Base-by-base conservation (phyloP, 2,797 vertebrate genomes). In the Gobionotothen gibberifrons region DNA sequence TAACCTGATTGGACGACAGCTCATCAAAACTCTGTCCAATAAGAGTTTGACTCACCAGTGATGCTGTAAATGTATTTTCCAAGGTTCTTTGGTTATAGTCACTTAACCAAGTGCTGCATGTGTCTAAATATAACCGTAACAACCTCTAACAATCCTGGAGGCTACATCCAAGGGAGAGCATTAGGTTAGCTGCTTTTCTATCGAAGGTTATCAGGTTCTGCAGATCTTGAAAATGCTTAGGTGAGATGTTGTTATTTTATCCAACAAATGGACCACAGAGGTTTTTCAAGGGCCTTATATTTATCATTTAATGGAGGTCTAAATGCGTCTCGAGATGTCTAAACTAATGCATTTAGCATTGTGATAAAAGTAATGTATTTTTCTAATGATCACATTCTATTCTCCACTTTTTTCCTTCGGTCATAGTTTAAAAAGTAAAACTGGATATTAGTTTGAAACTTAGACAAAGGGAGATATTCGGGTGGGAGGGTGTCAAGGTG, bases 1-100 rank as follows among this genome's bases (percentile, higher is more conserved):
- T 32, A 21, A 73, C 85, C 66, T 76, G 71, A 57, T 43, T 49
- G 29, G 52, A 15, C 67, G 80, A 73, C 65, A 15, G 59, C 19
- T 48, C 62, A 68, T 84, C 17, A 76, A 72, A 76, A 61, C 36
- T 69, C 39, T 9, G 36, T 36, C 8, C 42, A 5, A 49, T 42
- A 7, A 59, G n/a, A 32, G 7, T 54, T 29, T 32, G 32, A 5
- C 19, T 53, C 32, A 49, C 42, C 49, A 56, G 19, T 32, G 14
- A 54, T 19, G 3, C 9, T 17, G 26, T 36, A 7, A 36, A 36
- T 9, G 32, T 6, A 7, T 36, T 36, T 36, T 36, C 32, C 7
- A 36, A 36, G 32, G 0, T 42, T 19, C 39, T 58, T 43, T 58
- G 3, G 32, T 8, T 36, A 36, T 9, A 21, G 56, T 59, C 21